phyloP scores from a whole-genome alignment of 2,888 invertebrate genomes.

The Hybos culiciformis region DNA sequence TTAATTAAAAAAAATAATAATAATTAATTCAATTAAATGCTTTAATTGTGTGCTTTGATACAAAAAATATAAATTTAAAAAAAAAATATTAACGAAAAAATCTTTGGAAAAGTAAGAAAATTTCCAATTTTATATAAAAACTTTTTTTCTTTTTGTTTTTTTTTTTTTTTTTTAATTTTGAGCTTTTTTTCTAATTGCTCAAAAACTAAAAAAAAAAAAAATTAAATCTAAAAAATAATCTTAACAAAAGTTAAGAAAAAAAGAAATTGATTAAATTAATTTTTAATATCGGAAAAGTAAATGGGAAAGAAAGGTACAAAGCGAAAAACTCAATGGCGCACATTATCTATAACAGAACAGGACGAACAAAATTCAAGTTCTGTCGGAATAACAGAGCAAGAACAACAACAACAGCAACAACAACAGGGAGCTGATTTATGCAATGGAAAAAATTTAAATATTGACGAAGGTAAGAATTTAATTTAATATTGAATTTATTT shows the following conservation, averaged over 20 bases:
- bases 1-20: no score
- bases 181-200: background rate
- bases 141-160: background rate
- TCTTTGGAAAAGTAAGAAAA: no score
- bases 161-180: background rate
- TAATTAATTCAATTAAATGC: no score
- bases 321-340: slow-evolving; percentile 49
- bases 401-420: slow-evolving; percentile 5
- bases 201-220: background rate
- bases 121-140: no score
- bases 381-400: background rate
- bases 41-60: no score
- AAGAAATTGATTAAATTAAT: background rate
- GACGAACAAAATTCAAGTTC: slow-evolving; percentile 17
- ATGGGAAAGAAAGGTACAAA: slow-evolving; percentile 46
- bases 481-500: background rate
- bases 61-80: no score
- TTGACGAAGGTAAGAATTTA: slow-evolving; percentile 6
- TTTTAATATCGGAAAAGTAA: slow-evolving; percentile 11
- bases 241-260: background rate
- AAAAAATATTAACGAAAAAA: no score
- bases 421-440: no score
- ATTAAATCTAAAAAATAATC: background rate
- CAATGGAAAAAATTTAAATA: no score
- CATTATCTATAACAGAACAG: slow-evolving; percentile 43